These are phyloP conservation scores for Andrena hattorfiana DNA, from an alignment of 2,888 invertebrate species.

Conservation along the genomic window DNA sequence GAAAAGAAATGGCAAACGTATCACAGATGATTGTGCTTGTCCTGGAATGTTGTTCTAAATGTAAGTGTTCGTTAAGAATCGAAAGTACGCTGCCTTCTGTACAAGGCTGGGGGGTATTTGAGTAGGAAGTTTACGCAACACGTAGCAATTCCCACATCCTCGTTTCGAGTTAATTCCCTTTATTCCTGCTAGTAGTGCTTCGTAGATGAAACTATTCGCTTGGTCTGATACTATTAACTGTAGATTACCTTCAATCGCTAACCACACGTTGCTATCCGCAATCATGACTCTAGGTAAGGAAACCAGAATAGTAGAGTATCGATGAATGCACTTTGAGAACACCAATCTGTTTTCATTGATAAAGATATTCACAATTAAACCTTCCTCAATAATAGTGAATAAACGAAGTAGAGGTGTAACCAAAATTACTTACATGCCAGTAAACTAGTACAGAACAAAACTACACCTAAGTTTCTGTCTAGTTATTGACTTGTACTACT, in stretches of 20 bases:
- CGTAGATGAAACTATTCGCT: conserved; percentile 39
- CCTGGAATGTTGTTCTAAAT: conserved; percentile 21
- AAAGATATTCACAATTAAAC: background rate
- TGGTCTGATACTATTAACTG: conserved; percentile 37
- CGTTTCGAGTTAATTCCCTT: conserved; percentile 2
- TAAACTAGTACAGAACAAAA: background rate
- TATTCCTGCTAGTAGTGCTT: conserved; percentile 43
- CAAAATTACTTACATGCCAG: background rate
- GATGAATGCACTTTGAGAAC: conserved; percentile 51
- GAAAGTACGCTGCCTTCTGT: background rate
- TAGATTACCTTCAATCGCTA: conserved; percentile 55
- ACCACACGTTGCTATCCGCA: conserved; percentile 59
- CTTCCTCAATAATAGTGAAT: background rate
- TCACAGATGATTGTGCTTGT: conserved; percentile 22
- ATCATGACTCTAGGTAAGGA: conserved; percentile 65
- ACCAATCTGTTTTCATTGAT: background rate
- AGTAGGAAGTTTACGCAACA: conserved; percentile 10
- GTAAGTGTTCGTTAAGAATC: conserved; percentile 25
- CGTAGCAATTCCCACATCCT: conserved; percentile 16
- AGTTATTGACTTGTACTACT: background rate
- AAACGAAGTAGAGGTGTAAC: background rate
- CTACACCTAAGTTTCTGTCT: background rate
- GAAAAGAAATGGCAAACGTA: conserved; percentile 12
- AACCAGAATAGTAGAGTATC: conserved; percentile 34
- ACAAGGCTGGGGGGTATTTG: conserved; percentile 1